Percentiles rank a stretch among this genome's conserved stretches.
Evolutionary conservation across 1,140 invertebrate species (phyloP).

Genomic region (Pogonomyrmex californicus): DNA sequence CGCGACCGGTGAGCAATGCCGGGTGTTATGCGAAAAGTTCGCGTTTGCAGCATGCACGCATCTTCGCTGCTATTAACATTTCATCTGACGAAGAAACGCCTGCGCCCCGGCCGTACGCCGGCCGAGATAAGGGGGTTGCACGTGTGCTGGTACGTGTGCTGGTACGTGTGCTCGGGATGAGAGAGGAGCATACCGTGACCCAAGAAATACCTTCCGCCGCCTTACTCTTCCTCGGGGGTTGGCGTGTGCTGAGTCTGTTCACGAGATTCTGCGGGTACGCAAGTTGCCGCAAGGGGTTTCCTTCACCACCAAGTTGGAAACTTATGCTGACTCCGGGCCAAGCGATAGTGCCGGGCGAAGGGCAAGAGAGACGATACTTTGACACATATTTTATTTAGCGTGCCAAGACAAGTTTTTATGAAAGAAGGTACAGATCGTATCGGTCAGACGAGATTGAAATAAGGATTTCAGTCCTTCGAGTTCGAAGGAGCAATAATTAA

Average conservation of each 20-base stretch:
- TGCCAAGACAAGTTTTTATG: neutral
- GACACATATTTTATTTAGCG: constrained; percentile 79
- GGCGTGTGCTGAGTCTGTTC: constrained; percentile 60
- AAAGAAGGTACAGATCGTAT: constrained; percentile 10
- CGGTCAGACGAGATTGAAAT: neutral
- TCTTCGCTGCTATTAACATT: constrained; percentile 79
- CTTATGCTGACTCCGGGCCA: constrained; percentile 67
- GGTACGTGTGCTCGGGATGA: constrained; percentile 55
- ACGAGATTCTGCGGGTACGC: constrained; percentile 72
- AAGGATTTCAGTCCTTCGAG: constrained; percentile 15
- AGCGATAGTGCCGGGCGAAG: neutral
- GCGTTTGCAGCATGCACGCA: constrained; percentile 38
- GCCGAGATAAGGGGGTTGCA: constrained; percentile 2
- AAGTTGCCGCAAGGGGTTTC: constrained; percentile 73
- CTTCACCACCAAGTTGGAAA: constrained; percentile 74
- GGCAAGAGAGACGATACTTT: constrained; percentile 66
- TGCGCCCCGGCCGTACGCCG: constrained; percentile 19
- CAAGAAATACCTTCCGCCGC: constrained; percentile 23
- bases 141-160: constrained; percentile 49
- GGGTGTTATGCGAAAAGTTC: constrained; percentile 48
- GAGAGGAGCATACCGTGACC: neutral
- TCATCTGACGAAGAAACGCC: constrained; percentile 76
- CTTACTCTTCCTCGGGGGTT: neutral
- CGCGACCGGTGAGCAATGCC: neutral
- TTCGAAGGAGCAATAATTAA: constrained; percentile 25